Base-by-base conservation (phyloP, 2,888 invertebrate species). In the Zaprionus obscuricornis region DNA sequence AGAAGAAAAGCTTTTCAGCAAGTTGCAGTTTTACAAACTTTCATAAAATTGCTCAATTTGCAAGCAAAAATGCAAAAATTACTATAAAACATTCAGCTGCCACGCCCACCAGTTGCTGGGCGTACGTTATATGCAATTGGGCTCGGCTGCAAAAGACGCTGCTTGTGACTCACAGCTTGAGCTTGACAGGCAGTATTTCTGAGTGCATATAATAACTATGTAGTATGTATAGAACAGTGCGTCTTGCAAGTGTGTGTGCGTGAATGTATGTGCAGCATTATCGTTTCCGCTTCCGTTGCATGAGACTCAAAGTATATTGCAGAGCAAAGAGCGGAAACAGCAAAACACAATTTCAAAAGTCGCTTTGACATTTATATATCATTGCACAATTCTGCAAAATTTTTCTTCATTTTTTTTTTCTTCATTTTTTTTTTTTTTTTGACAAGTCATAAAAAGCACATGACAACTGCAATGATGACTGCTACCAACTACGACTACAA, bases 281-380 rank as follows among this genome's bases (percentile, higher is more conserved):
- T 71, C 68, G 74, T 70, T 74, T 83, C 86, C 85, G 73, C 50
- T 84, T 83, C 75, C 86, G 77, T 43, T 55, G 42, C 58, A 59
- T 22, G 63, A 60, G 54, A 59, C 50, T 45, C 62, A 71, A 52
- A 66, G 63, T n/a, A 66, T 59, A 60, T 40, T 40, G 57, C 31
- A 55, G n/a, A 47, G 18, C 56, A 42, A 33, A 36, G 31, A 36
- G 39, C 75, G 63, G 60, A 60, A 60, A 52, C 64, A 64, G 43
- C 59, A 68, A 64, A 74, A 79, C 62, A 66, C 84, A 69, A 76
- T 86, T 78, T 72, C 43, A 59, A 71, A 77, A 67, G 73, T 77
- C 59, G 52, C 65, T 74, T 76, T 85, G 87, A 74, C 84, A 87
- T 87, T 87, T 87, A 86, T 82, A 78, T 84, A 83, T 81, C 81